A percentile compares a stretch with the other conserved stretches of the same genome.
These are phyloP conservation scores for Dryocosmus kuriphilus DNA, from an alignment of 2,888 invertebrate species.

Conservation along the genomic window DNA sequence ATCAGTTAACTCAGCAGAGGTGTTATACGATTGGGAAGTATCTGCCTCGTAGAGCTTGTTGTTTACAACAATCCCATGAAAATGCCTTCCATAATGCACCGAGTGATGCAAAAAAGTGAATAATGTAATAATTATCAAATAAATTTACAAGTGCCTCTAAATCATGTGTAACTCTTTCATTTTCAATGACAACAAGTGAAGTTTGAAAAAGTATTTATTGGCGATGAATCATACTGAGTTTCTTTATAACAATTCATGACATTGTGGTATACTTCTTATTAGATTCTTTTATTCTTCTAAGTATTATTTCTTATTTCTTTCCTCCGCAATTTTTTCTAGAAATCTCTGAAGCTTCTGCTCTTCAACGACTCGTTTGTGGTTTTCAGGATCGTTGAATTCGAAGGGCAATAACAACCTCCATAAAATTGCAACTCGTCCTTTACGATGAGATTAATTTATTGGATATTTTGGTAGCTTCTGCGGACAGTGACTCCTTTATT, in stretches of 20 bases:
- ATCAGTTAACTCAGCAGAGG: slow-evolving; percentile 23
- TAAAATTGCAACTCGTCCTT: slow-evolving; percentile 64
- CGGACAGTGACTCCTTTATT: slow-evolving; percentile 64
- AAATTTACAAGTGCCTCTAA: slow-evolving; percentile 1
- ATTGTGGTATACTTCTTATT: background rate
- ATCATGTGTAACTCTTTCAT: background rate
- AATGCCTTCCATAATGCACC: slow-evolving; percentile 8
- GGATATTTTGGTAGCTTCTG: slow-evolving; percentile 66
- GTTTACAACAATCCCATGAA: slow-evolving; percentile 16
- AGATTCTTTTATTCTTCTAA: background rate
- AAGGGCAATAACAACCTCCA: slow-evolving; percentile 60
- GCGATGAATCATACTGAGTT: background rate
- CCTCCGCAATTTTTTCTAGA: background rate
- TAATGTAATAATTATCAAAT: slow-evolving; percentile 7
- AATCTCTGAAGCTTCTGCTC: background rate
- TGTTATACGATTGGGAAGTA: slow-evolving; percentile 33
- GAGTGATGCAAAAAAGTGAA: background rate
- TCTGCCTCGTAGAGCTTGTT: background rate
- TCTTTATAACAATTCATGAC: background rate
- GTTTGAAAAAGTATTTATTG: slow-evolving; percentile 1
- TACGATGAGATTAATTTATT: slow-evolving; percentile 72
- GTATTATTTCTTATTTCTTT: background rate
- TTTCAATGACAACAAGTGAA: background rate
- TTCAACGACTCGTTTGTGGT: slow-evolving; percentile 13
- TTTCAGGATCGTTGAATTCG: slow-evolving; percentile 16